A percentile compares a stretch with the other conserved stretches of the same genome.
These are phyloP conservation scores for Crotalus tigris DNA, from an alignment of 2,113 vertebrate genomes.

Conservation along the genomic window DNA sequence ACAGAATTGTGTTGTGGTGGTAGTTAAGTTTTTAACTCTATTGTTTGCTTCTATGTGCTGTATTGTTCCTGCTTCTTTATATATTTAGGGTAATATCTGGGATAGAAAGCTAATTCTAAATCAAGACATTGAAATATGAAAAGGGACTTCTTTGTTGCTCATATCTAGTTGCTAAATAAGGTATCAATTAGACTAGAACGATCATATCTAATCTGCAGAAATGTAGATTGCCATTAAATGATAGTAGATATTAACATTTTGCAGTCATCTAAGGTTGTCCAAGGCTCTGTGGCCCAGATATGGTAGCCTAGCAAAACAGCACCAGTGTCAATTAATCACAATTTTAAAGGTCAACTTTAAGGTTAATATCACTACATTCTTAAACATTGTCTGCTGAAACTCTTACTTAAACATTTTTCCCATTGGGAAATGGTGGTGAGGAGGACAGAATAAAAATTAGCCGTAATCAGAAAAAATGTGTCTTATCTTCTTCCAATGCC, in stretches of 20 bases:
- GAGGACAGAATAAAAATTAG: conserved; percentile 18
- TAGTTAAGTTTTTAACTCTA: no score
- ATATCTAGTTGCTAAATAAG: no score
- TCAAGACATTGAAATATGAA: no score
- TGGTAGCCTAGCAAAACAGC: conserved; percentile 15
- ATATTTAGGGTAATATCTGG: no score
- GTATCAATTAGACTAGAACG: no score
- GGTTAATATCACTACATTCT: conserved; percentile 24
- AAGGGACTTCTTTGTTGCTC: no score
- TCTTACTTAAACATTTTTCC: background rate
- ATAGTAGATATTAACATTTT: background rate
- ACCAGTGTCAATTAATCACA: background rate
- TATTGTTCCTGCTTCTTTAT: no score
- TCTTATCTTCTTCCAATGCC: conserved; percentile 34
- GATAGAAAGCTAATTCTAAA: no score
- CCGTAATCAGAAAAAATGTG: background rate
- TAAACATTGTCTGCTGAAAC: background rate
- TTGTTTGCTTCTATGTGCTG: no score
- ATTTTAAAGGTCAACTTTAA: background rate
- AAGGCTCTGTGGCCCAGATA: background rate
- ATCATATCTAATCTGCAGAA: background rate
- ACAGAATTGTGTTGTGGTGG: no score
- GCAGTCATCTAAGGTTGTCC: background rate
- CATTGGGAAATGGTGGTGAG: background rate
- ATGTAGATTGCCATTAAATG: background rate